Evolutionary conservation across 2,888 invertebrate species (phyloP).

Genomic region (Cantharis flavilabris): DNA sequence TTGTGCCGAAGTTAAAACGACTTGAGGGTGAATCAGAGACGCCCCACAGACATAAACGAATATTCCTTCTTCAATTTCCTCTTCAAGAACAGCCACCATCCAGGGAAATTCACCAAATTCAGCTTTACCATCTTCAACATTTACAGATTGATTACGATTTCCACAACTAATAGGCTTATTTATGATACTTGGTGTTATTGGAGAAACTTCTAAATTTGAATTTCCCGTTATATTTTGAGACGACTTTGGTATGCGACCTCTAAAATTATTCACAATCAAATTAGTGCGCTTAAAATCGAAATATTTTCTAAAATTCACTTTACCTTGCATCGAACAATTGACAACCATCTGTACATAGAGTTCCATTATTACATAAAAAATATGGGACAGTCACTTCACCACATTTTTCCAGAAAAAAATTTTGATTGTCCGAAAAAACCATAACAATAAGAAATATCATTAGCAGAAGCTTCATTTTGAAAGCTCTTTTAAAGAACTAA

Average conservation of each 20-base stretch:
- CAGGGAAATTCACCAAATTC: not conserved
- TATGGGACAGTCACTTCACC: slow-evolving; percentile 62
- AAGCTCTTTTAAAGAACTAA: too few relatives aligned
- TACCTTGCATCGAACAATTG: slow-evolving; percentile 80
- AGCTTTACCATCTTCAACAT: not conserved
- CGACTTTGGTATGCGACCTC: not conserved
- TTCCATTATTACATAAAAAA: slow-evolving; percentile 71
- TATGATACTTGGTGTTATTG: not conserved
- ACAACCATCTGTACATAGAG: slow-evolving; percentile 72
- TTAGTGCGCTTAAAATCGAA: too few relatives aligned
- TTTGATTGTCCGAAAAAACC: too few relatives aligned
- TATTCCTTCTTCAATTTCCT: not conserved
- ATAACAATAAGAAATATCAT: too few relatives aligned
- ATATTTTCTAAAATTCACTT: slow-evolving; percentile 34
- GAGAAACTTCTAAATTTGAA: too few relatives aligned
- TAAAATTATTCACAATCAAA: not conserved
- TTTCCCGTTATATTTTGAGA: too few relatives aligned
- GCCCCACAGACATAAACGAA: not conserved
- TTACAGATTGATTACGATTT: not conserved
- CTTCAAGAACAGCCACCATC: not conserved
- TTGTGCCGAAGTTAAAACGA: not conserved
- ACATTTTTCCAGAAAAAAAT: too few relatives aligned
- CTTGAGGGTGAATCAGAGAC: not conserved
- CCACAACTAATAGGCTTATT: not conserved
- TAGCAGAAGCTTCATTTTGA: too few relatives aligned